Conservation (phyloP, 1,140 invertebrate genomes). For the Neodiprion virginianus region DNA sequence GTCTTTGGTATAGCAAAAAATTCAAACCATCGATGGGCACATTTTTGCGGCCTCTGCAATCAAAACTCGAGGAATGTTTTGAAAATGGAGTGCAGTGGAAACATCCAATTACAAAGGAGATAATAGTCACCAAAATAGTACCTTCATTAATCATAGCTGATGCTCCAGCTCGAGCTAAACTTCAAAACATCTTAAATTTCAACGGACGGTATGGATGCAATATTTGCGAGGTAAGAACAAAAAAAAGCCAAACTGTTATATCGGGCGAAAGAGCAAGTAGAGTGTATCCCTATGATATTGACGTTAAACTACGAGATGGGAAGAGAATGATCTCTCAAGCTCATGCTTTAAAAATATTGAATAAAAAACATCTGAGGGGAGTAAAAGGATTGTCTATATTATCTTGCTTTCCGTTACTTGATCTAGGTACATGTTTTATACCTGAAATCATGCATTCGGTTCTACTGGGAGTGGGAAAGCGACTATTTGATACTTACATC, state of each 20-base stretch:
- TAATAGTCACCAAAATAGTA: constrained; percentile 24
- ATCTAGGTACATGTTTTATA: constrained; percentile 18
- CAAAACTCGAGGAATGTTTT: constrained; percentile 28
- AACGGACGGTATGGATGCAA: constrained; percentile 32
- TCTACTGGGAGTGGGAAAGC: constrained; percentile 21
- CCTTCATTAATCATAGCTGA: constrained; percentile 34
- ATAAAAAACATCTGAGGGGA: constrained; percentile 26
- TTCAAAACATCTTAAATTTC: constrained; percentile 38
- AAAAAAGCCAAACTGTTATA: neutral
- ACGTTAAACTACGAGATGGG: constrained; percentile 24
- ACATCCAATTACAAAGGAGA: constrained; percentile 27
- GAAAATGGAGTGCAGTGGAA: constrained; percentile 32
- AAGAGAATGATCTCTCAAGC: constrained; percentile 25
- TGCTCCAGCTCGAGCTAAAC: constrained; percentile 36
- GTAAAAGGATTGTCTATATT: constrained; percentile 26
- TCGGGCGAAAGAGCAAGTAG: constrained; percentile 25
- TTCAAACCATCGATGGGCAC: constrained; percentile 26
- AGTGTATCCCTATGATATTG: constrained; percentile 26
- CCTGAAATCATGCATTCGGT: constrained; percentile 30
- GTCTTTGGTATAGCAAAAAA: constrained; percentile 26
- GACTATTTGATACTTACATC: constrained; percentile 13
- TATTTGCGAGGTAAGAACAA: constrained; percentile 33
- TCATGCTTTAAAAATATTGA: constrained; percentile 20
- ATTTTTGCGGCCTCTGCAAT: constrained; percentile 32
- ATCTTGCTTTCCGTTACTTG: constrained; percentile 15